Evolutionary conservation across 2,888 invertebrate genomes (phyloP).

Genomic region (Drosophila parthenogenetica): DNA sequence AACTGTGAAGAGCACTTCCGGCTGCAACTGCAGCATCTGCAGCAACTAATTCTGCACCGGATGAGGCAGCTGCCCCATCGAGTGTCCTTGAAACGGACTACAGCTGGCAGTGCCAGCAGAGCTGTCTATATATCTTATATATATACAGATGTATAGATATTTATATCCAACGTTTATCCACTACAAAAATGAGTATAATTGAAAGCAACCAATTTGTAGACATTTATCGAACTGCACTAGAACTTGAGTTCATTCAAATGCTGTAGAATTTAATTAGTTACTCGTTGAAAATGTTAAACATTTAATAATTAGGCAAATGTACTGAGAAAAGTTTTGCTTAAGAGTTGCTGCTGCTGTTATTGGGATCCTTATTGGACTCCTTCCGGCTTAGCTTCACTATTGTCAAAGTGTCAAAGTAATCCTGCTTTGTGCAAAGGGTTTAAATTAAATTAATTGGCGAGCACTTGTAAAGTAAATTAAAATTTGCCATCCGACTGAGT

Average conservation of each 20-base stretch:
- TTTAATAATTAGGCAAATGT: slow-evolving; percentile 49
- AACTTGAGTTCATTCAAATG: slow-evolving; percentile 29
- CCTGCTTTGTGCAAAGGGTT: slow-evolving; percentile 61
- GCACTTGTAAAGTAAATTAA: slow-evolving; percentile 78
- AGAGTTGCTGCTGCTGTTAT: background rate
- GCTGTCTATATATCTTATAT: slow-evolving; percentile 11
- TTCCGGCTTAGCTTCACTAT: slow-evolving; percentile 42
- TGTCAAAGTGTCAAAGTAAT: slow-evolving; percentile 80
- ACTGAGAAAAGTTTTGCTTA: slow-evolving; percentile 11
- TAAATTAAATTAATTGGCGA: slow-evolving; percentile 78
- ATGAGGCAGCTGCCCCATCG: slow-evolving; percentile 73
- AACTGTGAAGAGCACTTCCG: slow-evolving; percentile 77
- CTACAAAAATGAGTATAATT: slow-evolving; percentile 58
- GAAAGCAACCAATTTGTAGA: slow-evolving; percentile 24
- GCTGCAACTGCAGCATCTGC: slow-evolving; percentile 39
- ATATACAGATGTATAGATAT: slow-evolving; percentile 2
- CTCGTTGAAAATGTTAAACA: slow-evolving; percentile 18
- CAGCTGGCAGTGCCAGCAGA: slow-evolving; percentile 41
- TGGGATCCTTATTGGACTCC: slow-evolving; percentile 14
- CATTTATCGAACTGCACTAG: slow-evolving; percentile 38
- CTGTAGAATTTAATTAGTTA: slow-evolving; percentile 46
- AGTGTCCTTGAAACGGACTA: slow-evolving; percentile 76
- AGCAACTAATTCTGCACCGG: slow-evolving; percentile 22
- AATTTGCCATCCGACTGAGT: slow-evolving; percentile 44
- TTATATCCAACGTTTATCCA: slow-evolving; percentile 37